Evolutionary conservation across 2,888 invertebrate genomes (phyloP).

Genomic region (Peribatodes rhomboidaria): DNA sequence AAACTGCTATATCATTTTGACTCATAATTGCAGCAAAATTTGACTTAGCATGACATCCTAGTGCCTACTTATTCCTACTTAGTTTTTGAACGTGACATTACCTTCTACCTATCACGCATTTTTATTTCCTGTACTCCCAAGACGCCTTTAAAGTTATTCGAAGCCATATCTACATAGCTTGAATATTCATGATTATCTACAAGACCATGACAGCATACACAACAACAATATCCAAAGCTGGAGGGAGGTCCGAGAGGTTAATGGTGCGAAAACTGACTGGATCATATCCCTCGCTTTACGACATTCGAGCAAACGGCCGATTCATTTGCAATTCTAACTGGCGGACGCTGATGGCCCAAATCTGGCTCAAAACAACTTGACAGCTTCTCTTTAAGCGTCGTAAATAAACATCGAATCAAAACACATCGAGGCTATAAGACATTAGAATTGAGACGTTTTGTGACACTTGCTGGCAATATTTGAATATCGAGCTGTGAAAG

Average conservation of each 20-base stretch:
- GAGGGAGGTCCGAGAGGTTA: conserved; percentile 79
- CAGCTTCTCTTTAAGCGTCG: conserved; percentile 27
- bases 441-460: conserved; percentile 3
- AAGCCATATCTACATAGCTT: conserved; percentile 39
- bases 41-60: no score
- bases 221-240: conserved; percentile 69
- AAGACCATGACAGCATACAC: conserved; percentile 67
- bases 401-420: conserved; percentile 24
- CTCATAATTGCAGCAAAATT: no score
- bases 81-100: background rate
- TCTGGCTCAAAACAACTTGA: conserved; percentile 50
- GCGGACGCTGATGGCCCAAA: conserved; percentile 65
- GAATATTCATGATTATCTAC: conserved; percentile 52
- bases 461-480: background rate
- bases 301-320: conserved; percentile 83
- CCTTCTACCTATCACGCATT: background rate
- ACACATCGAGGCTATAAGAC: conserved; percentile 2
- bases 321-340: conserved; percentile 87
- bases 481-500: background rate
- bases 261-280: conserved; percentile 86
- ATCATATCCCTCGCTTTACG: conserved; percentile 85
- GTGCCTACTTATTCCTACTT: no score
- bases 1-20: no score
- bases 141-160: conserved; percentile 1
- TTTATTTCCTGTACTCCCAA: background rate